phyloP scores from a whole-genome alignment of 2,888 invertebrate genomes.

The Drosophila infuscata region DNA sequence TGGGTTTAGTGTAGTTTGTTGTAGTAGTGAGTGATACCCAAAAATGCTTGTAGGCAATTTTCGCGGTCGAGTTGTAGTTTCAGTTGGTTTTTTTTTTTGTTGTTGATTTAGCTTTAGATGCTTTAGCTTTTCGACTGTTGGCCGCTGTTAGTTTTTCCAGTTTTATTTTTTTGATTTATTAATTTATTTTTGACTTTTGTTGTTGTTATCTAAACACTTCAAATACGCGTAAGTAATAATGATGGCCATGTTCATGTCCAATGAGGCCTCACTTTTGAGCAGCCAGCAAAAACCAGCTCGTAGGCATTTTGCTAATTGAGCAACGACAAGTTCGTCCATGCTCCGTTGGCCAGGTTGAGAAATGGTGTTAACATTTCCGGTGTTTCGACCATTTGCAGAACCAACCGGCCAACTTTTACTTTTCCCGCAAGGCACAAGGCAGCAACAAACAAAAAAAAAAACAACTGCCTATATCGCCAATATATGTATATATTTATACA shows the following conservation, averaged over 20 bases:
- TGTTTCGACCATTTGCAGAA: slow-evolving; percentile 68
- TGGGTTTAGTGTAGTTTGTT: slow-evolving; percentile 5
- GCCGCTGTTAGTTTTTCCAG: slow-evolving; percentile 62
- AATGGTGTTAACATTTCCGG: slow-evolving; percentile 79
- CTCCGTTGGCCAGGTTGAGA: slow-evolving; percentile 60
- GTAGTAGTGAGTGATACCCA: slow-evolving; percentile 10
- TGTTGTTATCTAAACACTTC: slow-evolving; percentile 49
- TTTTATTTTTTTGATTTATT: slow-evolving; percentile 22
- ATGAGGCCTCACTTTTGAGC: slow-evolving; percentile 50
- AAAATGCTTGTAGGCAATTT: slow-evolving; percentile 59
- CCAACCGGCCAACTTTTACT: slow-evolving; percentile 69
- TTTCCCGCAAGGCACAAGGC: slow-evolving; percentile 48
- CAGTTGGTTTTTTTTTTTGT: slow-evolving; percentile 5
- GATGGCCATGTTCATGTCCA: slow-evolving; percentile 63
- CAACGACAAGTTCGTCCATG: slow-evolving; percentile 67
- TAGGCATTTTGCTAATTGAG: slow-evolving; percentile 75
- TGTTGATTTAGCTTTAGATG: slow-evolving; percentile 13
- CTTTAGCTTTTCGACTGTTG: slow-evolving; percentile 12
- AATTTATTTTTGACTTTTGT: slow-evolving; percentile 4
- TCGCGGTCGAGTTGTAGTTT: slow-evolving; percentile 26
- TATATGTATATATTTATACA: slow-evolving; percentile 15
- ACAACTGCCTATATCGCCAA: slow-evolving; percentile 47
- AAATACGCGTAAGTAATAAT: slow-evolving; percentile 60
- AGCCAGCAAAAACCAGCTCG: slow-evolving; percentile 50
- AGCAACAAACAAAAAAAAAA: not conserved